These are phyloP conservation scores for Meta bourneti DNA, from an alignment of 2,888 invertebrate genomes.

Conservation along the genomic window DNA sequence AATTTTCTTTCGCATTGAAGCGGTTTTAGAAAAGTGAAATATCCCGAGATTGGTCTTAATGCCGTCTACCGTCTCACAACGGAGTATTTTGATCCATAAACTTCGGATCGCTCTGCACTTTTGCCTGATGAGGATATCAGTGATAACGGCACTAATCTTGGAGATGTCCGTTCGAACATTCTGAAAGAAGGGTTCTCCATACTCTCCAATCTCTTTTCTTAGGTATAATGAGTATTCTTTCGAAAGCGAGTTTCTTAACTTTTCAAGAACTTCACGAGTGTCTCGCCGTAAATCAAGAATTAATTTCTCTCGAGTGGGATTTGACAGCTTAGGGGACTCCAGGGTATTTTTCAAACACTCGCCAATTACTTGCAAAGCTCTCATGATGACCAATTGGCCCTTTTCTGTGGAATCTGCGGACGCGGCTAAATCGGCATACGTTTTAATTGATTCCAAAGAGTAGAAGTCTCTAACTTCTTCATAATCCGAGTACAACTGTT, in stretches of 20 bases:
- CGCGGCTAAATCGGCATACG: not conserved
- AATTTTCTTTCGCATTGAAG: not conserved
- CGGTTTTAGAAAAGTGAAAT: not conserved
- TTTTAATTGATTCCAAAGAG: constrained; percentile 22
- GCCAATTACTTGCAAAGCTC: not conserved
- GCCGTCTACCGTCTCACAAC: not conserved
- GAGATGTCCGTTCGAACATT: constrained; percentile 24
- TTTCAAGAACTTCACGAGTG: not conserved
- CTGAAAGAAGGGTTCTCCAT: constrained; percentile 7
- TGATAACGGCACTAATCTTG: constrained; percentile 7
- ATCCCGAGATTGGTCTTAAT: not conserved
- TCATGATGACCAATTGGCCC: constrained; percentile 30
- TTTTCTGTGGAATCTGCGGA: not conserved
- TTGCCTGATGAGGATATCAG: constrained; percentile 3
- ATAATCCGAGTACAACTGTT: constrained; percentile 39
- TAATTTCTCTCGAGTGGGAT: not conserved
- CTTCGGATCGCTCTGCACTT: not conserved
- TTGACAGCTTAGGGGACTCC: not conserved
- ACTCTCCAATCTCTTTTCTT: constrained; percentile 8
- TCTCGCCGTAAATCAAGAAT: not conserved
- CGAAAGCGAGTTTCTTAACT: constrained; percentile 33
- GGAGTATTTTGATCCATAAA: not conserved
- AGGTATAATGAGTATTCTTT: constrained; percentile 22
- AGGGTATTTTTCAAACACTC: not conserved
- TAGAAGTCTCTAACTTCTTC: constrained; percentile 5